phyloP scores from a whole-genome alignment of 2,113 vertebrate genomes.

The Odontesthes bonariensis region DNA sequence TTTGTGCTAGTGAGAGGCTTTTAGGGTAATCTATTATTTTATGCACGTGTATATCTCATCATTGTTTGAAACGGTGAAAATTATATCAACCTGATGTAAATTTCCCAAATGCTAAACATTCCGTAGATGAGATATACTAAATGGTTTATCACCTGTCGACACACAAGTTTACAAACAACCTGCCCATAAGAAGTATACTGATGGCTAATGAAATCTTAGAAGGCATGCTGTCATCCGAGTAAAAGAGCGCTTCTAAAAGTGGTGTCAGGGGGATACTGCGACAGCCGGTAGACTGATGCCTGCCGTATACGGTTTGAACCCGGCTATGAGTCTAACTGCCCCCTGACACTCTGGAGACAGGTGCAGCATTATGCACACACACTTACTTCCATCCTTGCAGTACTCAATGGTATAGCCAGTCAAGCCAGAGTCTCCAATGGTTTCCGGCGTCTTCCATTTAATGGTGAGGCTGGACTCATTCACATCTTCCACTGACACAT shows the following conservation, averaged over 20 bases:
- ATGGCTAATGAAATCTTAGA: constrained; percentile 61
- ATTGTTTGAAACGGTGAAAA: background rate
- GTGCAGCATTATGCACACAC: constrained; percentile 59
- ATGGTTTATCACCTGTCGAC: constrained; percentile 67
- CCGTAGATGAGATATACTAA: constrained; percentile 20
- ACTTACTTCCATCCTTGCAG: constrained; percentile 91
- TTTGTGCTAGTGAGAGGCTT: background rate
- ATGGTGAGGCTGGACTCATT: constrained; percentile 85
- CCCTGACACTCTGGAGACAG: constrained; percentile 76
- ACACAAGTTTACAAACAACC: constrained; percentile 73
- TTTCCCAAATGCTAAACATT: constrained; percentile 9
- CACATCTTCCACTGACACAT: constrained; percentile 87
- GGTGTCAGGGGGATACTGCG: constrained; percentile 64
- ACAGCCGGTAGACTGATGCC: constrained; percentile 70
- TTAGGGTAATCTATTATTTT: background rate
- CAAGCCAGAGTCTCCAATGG: constrained; percentile 78
- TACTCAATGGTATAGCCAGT: constrained; percentile 90
- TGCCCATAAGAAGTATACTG: constrained; percentile 52
- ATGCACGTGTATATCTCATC: background rate
- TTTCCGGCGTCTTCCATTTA: constrained; percentile 88
- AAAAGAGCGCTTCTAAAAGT: constrained; percentile 75
- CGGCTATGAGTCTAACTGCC: constrained; percentile 68
- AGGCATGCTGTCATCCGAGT: constrained; percentile 64
- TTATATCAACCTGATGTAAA: background rate
- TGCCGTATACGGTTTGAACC: constrained; percentile 70